A percentile compares a stretch with the other conserved stretches of the same genome.
Conservation (phyloP, 2,888 invertebrate genomes). For the Lithosia quadra region DNA sequence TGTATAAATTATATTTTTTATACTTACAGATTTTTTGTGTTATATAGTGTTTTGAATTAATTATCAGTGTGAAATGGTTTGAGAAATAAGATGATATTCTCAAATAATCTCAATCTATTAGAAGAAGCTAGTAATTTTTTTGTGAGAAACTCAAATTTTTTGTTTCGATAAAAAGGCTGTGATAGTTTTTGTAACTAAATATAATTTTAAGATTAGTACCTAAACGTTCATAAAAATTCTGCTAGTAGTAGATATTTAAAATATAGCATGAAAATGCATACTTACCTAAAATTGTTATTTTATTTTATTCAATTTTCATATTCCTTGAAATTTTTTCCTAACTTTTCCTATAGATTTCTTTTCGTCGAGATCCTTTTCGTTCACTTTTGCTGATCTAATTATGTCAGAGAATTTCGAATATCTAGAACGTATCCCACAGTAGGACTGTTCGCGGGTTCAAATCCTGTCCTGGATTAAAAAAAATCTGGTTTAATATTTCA, state of each 20-base stretch:
- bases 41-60: neutral
- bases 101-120: constrained; percentile 9
- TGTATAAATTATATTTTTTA: neutral
- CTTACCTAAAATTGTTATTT: too few relatives aligned
- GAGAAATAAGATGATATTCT: neutral
- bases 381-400: too few relatives aligned
- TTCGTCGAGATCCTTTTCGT: too few relatives aligned
- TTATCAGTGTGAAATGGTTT: neutral
- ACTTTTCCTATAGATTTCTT: too few relatives aligned
- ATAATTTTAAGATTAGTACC: constrained; percentile 8
- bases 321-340: too few relatives aligned
- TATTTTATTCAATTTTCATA: neutral
- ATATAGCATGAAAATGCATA: neutral
- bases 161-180: constrained; percentile 41
- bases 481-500: too few relatives aligned
- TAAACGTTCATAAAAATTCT: neutral
- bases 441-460: too few relatives aligned
- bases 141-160: constrained; percentile 28
- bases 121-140: neutral
- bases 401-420: too few relatives aligned
- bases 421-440: too few relatives aligned
- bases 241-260: neutral
- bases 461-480: too few relatives aligned
- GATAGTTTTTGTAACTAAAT: constrained; percentile 35
- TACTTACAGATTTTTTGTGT: neutral